phyloP scores from a whole-genome alignment of 2,797 vertebrate genomes.

The Clarias fuscus region DNA sequence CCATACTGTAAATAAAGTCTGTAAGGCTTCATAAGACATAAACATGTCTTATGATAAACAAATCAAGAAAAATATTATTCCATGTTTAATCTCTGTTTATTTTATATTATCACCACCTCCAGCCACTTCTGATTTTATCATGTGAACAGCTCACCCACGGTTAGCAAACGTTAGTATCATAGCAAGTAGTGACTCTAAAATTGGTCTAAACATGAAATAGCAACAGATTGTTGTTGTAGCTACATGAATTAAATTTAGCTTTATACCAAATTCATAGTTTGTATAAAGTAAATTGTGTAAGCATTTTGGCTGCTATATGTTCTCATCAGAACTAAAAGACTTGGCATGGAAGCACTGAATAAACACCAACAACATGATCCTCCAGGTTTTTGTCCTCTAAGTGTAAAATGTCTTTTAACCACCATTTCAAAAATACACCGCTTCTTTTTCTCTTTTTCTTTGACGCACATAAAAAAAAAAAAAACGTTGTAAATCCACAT shows the following conservation, averaged over 20 bases:
- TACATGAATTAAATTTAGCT: neutral
- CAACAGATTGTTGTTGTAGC: no score
- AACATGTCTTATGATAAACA: neutral
- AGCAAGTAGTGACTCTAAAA: neutral
- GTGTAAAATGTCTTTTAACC: neutral
- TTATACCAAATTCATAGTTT: neutral
- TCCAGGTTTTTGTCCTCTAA: neutral
- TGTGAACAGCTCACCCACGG: neutral
- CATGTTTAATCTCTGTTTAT: neutral
- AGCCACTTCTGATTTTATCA: neutral
- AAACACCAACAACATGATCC: neutral
- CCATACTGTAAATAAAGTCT: neutral
- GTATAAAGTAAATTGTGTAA: neutral
- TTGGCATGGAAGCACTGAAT: neutral
- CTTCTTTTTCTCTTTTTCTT: neutral
- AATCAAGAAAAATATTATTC: neutral
- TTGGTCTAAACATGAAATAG: no score
- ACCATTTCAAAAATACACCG: neutral
- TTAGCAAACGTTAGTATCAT: neutral
- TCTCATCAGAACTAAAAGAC: neutral
- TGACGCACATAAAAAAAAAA: neutral
- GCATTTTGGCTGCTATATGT: neutral
- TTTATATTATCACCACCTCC: neutral
- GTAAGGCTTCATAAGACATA: neutral
- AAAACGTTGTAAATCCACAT: constrained; percentile 1